Evolutionary conservation across 2,797 vertebrate genomes (phyloP).

Genomic region (Coilia nasus): DNA sequence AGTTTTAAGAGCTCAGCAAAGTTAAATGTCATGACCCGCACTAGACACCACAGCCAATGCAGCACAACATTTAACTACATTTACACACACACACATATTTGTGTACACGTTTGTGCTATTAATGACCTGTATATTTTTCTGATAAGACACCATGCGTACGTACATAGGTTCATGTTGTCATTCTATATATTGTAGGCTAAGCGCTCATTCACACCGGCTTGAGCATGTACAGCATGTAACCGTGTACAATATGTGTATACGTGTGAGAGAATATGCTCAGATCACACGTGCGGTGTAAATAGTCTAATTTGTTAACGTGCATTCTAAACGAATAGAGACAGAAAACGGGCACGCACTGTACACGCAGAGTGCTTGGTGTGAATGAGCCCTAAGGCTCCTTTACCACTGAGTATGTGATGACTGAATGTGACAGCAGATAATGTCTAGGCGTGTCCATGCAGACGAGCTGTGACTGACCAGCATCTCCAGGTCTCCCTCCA

Average conservation of each 20-base stretch:
- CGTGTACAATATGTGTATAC: too few relatives aligned
- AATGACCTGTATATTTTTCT: background rate
- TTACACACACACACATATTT: background rate
- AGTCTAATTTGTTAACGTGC: too few relatives aligned
- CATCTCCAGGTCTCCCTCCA: constrained; percentile 77
- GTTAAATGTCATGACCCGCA: background rate
- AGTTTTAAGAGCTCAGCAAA: background rate
- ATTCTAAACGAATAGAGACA: too few relatives aligned
- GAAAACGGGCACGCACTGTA: too few relatives aligned
- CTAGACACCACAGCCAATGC: background rate
- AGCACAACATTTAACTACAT: background rate
- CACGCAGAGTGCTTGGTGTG: too few relatives aligned
- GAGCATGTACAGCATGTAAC: too few relatives aligned
- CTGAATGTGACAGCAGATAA: background rate
- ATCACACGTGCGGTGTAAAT: too few relatives aligned
- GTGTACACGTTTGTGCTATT: background rate
- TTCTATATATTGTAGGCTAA: background rate
- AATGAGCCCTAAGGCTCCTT: too few relatives aligned
- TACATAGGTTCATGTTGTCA: background rate
- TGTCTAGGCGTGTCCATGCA: background rate
- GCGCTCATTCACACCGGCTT: too few relatives aligned
- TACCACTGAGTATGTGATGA: background rate
- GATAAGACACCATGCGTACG: background rate
- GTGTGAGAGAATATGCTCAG: too few relatives aligned
- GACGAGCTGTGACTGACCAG: constrained; percentile 71